Evolutionary conservation across 2,113 vertebrate species (phyloP), one percentile per base, ranked within the genome.

Genomic region (Donacobius atricapilla): DNA sequence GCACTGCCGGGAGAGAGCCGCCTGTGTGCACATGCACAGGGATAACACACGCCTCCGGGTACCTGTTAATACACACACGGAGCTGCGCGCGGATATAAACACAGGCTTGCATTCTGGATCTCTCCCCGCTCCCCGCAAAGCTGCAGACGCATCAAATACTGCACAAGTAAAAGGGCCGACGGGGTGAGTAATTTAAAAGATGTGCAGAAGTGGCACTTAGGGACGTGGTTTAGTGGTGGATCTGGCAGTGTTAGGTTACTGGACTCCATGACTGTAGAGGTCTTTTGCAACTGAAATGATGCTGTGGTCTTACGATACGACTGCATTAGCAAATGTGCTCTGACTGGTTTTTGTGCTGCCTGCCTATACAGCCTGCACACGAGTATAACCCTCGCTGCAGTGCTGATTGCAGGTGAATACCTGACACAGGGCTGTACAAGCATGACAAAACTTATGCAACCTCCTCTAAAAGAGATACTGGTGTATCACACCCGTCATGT

Each of bases 351-450:
- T 18, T 25, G 53, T 6, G 2, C 53, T 72, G 19, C 68, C 39
- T 56, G 28, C 27, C 53, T 22, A 0, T 5, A 27, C 18, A 86
- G 70, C 16, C 84, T 54, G 68, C 76, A 50, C 44, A 18, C 31
- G 40, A 35, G 47, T 3, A 15, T 0, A 71, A 2, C 47, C 48
- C 28, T 63, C 1, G 0, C 42, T 0, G 4, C 60, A 58, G 23
- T 22, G 54, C 13, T 68, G 57, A 31, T 25, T 60, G 27, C 48
- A 71, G 70, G 40, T 24, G 15, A 80, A 58, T 17, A 7, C 47
- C 53, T 72, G 37, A 35, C 53, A 47, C 4, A 66, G 17, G 25
- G 57, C 40, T 48, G 16, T 4, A 56, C 66, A 45, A 61, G 45
- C 69, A 0, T 50, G 68, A 53, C n/a, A 33, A 9, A 86, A 80